These are phyloP conservation scores for Pocillopora grandis DNA, from an alignment of 92 coral and sea anemone species.

Conservation along the genomic window DNA sequence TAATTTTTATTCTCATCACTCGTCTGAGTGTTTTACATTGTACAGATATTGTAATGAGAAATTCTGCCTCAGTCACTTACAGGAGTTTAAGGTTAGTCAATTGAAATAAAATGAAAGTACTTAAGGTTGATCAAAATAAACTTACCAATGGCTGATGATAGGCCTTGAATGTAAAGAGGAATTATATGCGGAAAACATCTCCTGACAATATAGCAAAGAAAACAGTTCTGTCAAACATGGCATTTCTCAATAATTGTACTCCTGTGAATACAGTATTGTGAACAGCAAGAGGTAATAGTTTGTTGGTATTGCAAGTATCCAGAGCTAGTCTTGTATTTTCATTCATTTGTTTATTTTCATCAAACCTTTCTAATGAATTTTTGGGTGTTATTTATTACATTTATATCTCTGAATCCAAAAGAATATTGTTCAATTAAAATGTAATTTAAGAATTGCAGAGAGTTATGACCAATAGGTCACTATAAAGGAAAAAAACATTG, in stretches of 20 bases:
- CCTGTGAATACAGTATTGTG: background rate
- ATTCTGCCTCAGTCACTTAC: no score
- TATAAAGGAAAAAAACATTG: no score
- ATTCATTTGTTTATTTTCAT: no score
- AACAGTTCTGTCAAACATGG: background rate
- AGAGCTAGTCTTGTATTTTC: no score
- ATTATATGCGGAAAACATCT: slow-evolving; percentile 68
- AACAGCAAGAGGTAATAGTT: background rate
- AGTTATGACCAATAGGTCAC: no score
- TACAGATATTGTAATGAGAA: no score
- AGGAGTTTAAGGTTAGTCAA: no score
- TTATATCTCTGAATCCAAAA: background rate
- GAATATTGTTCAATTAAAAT: no score
- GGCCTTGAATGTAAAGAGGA: slow-evolving; percentile 74
- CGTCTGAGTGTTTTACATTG: no score
- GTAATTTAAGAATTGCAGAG: no score
- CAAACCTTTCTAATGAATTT: background rate
- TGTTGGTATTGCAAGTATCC: background rate
- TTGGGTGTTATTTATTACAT: background rate
- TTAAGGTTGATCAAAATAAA: background rate
- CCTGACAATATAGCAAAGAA: slow-evolving; percentile 26
- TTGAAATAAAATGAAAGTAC: no score
- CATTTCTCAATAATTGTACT: background rate
- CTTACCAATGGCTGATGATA: slow-evolving; percentile 66
- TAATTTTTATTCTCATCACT: no score